phyloP scores from a whole-genome alignment of 1,140 invertebrate genomes.

The Papilio polytes region DNA sequence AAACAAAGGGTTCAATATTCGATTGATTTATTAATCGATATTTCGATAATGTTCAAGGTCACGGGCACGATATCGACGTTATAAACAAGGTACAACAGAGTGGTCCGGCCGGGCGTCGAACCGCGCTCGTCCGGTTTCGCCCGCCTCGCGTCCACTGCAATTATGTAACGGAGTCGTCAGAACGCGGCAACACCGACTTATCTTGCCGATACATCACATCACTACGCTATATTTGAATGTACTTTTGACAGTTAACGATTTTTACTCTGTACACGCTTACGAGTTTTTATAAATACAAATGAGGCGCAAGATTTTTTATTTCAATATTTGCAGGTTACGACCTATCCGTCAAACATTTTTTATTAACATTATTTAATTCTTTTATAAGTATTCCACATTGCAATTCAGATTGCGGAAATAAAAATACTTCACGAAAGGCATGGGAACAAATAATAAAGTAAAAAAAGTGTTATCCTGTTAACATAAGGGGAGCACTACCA shows the following conservation, averaged over 20 bases:
- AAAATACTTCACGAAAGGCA: neutral
- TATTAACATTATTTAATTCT: neutral
- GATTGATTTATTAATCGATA: too few species aligned
- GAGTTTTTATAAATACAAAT: slow-evolving; percentile 11
- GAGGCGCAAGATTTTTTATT: neutral
- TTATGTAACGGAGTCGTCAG: slow-evolving; percentile 49
- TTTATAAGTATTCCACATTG: neutral
- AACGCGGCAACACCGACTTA: slow-evolving; percentile 31
- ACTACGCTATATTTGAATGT: slow-evolving; percentile 12
- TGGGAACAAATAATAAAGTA: neutral
- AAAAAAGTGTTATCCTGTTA: neutral
- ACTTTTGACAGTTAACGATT: slow-evolving; percentile 37
- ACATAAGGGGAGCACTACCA: neutral
- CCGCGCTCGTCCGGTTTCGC: slow-evolving; percentile 45
- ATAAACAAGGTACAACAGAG: slow-evolving; percentile 41
- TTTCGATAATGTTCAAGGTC: slow-evolving; percentile 20
- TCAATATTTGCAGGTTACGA: neutral
- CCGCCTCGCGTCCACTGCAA: slow-evolving; percentile 50
- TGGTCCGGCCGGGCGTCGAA: slow-evolving; percentile 52
- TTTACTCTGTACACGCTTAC: slow-evolving; percentile 4
- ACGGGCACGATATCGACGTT: slow-evolving; percentile 33
- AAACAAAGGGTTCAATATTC: neutral
- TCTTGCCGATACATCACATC: slow-evolving; percentile 37
- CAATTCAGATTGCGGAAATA: neutral
- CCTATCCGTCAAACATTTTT: neutral